Base-by-base conservation (phyloP, 1,140 invertebrate genomes). In the Drosophila tsacasi region DNA sequence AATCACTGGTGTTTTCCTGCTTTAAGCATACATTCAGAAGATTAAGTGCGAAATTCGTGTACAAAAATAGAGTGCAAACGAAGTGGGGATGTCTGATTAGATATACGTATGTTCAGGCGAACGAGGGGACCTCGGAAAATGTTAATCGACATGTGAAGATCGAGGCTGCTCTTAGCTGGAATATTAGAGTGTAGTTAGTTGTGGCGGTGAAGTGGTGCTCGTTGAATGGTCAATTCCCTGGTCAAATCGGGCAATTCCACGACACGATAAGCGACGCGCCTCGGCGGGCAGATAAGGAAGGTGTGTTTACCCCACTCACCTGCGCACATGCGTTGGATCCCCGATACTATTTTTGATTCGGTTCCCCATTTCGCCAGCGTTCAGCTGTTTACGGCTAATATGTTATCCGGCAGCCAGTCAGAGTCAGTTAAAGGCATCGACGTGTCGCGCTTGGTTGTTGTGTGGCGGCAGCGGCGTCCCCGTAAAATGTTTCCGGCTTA, bases 401-500 rank as follows among this genome's bases (percentile, higher is more conserved):
- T 77, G 67, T 77, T 78, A 77, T 78, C 75, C 75, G 75, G 57
- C 69, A 73, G 69, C 10, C 75, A 77, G 75, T 77, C 75, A 68
- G 52, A 55, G 64, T 77, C 64, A 77, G 74, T 77, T 61, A 76
- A 50, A 68, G 75, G 57, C 75, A 77, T 77, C 74, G 75, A 69
- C 64, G 75, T 77, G 74, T 64, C 55, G 73, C 63, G 54, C 74
- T 66, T 58, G 61, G 55, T 65, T 55, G 68, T 73, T 23, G 52
- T 23, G 52, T 37, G 19, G 27, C 49, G 15, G 32, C 52, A 23
- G 32, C 19, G 39, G 30, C 32, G 68, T 25, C 50, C 50, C 64
- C 54, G 75, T 77, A 67, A 69, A 77, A 77, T 77, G 75, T 77
- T 77, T 77, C 75, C 75, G 75, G 75, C 61, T 76, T 65, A 76